Conservation (phyloP, 2,888 invertebrate species). For the Drosophila buzzatii region DNA sequence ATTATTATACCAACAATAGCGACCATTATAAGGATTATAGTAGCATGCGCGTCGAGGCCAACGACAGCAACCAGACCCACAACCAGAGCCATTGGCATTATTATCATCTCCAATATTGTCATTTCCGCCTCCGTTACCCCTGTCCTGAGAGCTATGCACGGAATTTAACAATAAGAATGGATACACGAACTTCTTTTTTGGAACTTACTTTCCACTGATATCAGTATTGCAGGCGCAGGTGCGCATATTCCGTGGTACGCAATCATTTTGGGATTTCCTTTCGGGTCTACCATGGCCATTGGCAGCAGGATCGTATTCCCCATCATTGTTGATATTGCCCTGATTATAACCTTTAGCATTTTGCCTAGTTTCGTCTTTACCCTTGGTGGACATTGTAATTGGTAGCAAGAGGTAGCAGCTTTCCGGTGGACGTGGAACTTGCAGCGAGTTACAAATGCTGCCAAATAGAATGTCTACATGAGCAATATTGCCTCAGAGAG, state of each 20-base stretch:
- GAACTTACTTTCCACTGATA: conserved; percentile 25
- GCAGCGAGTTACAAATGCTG: conserved; percentile 54
- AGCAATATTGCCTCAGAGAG: conserved; percentile 15
- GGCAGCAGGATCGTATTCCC: background rate
- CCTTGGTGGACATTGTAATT: conserved; percentile 24
- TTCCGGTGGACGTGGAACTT: conserved; percentile 38
- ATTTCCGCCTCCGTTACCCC: background rate
- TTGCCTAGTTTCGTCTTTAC: background rate
- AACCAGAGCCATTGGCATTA: background rate
- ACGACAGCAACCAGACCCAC: conserved; percentile 4
- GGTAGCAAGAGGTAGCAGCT: conserved; percentile 39
- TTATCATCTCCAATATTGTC: background rate
- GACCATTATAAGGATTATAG: conserved; percentile 58
- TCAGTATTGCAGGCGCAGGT: conserved; percentile 49
- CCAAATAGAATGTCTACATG: conserved; percentile 29
- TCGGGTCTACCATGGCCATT: background rate
- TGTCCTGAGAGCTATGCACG: conserved; percentile 12
- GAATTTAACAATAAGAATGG: background rate
- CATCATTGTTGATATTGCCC: background rate
- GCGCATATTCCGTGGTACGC: conserved; percentile 4
- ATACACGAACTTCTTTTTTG: too few relatives aligned
- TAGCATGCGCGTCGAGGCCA: conserved; percentile 33
- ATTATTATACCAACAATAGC: conserved; percentile 44
- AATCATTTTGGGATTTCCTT: background rate
- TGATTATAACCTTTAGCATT: background rate